Percentiles rank a stretch among this genome's conserved stretches.
Conservation (phyloP, 35 echinoderm and acorn worm species). For the Heliocidaris tuberculata region DNA sequence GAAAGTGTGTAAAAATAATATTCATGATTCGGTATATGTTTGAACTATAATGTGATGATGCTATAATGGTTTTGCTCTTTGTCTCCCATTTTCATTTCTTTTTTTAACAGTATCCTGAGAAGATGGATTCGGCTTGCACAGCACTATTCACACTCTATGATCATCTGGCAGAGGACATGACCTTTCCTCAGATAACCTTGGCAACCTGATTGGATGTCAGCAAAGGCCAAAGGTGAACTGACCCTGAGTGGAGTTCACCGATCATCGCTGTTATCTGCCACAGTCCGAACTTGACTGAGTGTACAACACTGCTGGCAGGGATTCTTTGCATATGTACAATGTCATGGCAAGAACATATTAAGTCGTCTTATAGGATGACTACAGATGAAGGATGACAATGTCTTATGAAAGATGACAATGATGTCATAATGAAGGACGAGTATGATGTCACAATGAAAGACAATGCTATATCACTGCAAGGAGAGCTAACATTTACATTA, state of each 20-base stretch:
- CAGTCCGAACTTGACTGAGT: neutral
- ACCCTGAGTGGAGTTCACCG: neutral
- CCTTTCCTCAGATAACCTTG: conserved; percentile 26
- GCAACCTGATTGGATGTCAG: conserved; percentile 23
- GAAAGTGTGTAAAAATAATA: neutral
- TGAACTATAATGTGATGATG: neutral
- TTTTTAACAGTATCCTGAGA: neutral
- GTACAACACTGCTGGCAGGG: neutral
- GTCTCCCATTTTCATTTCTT: neutral
- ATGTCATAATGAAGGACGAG: neutral
- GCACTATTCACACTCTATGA: neutral
- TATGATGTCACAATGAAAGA: neutral
- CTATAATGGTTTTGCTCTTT: neutral
- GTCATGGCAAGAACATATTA: neutral
- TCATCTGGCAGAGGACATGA: conserved; percentile 5
- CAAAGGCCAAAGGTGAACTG: neutral
- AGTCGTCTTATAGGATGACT: neutral
- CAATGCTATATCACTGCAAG: neutral
- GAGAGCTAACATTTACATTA: neutral
- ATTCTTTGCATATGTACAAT: neutral
- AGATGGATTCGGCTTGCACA: conserved; percentile 5
- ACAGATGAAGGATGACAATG: neutral
- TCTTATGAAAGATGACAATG: neutral
- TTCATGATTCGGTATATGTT: neutral
- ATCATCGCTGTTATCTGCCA: neutral